Evolutionary conservation across 2,797 vertebrate genomes (phyloP).

Genomic region (Phrynocephalus guinanensis): DNA sequence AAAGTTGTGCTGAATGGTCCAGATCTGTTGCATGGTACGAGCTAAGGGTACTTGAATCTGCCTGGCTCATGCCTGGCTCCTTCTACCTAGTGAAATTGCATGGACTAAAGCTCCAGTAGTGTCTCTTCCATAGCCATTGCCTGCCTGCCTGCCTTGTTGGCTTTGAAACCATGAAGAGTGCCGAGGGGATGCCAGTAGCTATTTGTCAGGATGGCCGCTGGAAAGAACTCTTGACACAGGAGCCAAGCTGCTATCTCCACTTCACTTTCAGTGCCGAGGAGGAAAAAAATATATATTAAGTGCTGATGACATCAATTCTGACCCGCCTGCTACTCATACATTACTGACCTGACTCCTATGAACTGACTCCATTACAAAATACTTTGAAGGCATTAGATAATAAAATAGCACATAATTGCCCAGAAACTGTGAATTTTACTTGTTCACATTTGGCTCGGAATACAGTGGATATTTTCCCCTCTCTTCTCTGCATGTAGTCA

Average conservation of each 20-base stretch:
- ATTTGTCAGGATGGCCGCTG: slow-evolving; percentile 23
- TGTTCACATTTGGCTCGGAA: not conserved
- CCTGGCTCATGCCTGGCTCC: not conserved
- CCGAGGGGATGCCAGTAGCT: slow-evolving; percentile 5
- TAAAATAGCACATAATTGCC: not conserved
- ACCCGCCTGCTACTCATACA: not conserved
- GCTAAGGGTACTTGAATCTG: not conserved
- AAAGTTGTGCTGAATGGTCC: not conserved
- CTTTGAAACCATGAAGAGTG: slow-evolving; percentile 7
- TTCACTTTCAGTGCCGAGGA: not conserved
- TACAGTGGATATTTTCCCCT: not conserved
- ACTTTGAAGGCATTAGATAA: slow-evolving; percentile 15
- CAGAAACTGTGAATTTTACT: not conserved
- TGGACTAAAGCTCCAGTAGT: not conserved
- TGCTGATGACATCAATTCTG: slow-evolving; percentile 17
- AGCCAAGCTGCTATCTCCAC: not conserved
- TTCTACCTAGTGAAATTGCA: not conserved
- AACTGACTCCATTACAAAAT: slow-evolving; percentile 14
- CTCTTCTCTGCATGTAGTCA: not conserved
- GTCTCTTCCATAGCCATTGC: not conserved
- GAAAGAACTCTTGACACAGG: not conserved
- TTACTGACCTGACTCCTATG: slow-evolving; percentile 8
- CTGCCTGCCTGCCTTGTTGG: not conserved
- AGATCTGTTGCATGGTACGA: not conserved
- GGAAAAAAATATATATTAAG: not conserved